A percentile compares a stretch with the other conserved stretches of the same genome.
phyloP scores from a whole-genome alignment of 2,888 invertebrate genomes.

The Escarpia spicata region DNA sequence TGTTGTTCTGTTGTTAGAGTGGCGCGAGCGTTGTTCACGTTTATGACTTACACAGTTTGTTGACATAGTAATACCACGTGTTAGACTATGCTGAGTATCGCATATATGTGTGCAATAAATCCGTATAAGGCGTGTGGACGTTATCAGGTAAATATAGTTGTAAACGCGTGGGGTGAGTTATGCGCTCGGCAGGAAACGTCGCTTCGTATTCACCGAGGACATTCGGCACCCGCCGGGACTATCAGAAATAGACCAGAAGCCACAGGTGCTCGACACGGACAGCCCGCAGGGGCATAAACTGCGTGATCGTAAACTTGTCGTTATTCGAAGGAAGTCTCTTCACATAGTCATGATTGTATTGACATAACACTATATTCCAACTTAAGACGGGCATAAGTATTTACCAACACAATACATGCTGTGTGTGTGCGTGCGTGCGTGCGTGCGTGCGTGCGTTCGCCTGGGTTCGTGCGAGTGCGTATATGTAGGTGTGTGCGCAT shows the following conservation, averaged over 20 bases:
- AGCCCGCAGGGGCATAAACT: neutral
- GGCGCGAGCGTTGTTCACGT: neutral
- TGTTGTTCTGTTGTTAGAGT: neutral
- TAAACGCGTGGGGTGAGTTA: neutral
- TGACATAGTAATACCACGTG: neutral
- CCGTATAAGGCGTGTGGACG: neutral
- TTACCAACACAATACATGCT: neutral
- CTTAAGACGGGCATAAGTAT: no score
- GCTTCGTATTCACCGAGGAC: no score
- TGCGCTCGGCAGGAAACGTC: neutral
- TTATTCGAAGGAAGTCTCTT: neutral
- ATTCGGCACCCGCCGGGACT: neutral
- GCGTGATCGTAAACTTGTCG: neutral
- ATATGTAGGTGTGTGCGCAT: neutral
- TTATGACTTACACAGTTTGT: neutral
- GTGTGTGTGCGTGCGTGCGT: neutral
- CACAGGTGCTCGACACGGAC: neutral
- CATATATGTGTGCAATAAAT: neutral
- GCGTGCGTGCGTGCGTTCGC: neutral
- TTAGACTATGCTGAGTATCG: neutral
- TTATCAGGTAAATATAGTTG: neutral
- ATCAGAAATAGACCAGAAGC: neutral
- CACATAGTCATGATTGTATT: neutral
- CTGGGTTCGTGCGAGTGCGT: neutral
- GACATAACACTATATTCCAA: neutral